These are phyloP conservation scores for Coelopa pilipes DNA, from an alignment of 2,888 invertebrate genomes.

Conservation along the genomic window DNA sequence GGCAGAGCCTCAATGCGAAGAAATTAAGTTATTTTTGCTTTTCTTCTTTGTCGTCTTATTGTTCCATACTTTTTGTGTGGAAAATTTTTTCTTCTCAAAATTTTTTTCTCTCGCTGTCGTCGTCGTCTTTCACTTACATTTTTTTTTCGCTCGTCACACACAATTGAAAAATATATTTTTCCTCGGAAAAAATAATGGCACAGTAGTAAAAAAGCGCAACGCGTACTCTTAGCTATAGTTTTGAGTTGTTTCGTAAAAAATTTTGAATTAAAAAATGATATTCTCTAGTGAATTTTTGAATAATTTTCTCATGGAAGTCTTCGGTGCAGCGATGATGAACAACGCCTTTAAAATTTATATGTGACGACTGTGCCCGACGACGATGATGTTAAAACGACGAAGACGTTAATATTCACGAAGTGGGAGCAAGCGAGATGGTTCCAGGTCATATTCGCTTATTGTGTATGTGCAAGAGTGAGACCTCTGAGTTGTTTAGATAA, in stretches of 20 bases:
- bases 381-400: conserved; percentile 19
- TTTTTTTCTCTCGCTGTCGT: conserved; percentile 31
- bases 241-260: conserved; percentile 5
- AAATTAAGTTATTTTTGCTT: not conserved
- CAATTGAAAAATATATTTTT: conserved; percentile 21
- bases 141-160: conserved; percentile 40
- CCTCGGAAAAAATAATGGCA: conserved; percentile 32
- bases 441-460: not conserved
- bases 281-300: conserved; percentile 9
- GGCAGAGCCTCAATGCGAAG: no score
- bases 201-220: conserved; percentile 12
- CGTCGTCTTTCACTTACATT: conserved; percentile 44
- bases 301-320: conserved; percentile 25
- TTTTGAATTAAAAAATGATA: conserved; percentile 6
- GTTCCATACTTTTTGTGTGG: conserved; percentile 2
- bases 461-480: not conserved
- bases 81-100: conserved; percentile 21
- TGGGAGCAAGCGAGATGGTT: not conserved
- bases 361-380: conserved; percentile 29
- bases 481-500: not conserved
- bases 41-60: not conserved
- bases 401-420: not conserved
- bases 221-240: not conserved
- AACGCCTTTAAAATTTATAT: conserved; percentile 36
- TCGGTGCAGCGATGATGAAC: conserved; percentile 33